These are phyloP conservation scores for Tachycineta bicolor DNA, from an alignment of 2,113 vertebrate genomes.

Conservation along the genomic window DNA sequence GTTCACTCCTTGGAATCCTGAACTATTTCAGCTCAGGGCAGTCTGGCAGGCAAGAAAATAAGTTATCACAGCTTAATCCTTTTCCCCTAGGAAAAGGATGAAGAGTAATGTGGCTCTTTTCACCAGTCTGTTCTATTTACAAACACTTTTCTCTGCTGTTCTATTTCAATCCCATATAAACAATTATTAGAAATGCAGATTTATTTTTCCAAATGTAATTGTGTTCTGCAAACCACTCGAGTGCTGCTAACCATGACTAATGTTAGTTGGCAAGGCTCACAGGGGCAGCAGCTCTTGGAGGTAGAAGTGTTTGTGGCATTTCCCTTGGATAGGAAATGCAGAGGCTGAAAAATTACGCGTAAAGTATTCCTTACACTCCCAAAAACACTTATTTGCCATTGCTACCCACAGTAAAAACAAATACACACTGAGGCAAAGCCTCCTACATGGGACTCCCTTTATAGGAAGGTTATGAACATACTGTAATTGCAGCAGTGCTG, in stretches of 20 bases:
- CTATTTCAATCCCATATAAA: neutral
- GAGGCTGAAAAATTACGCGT: neutral
- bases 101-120: neutral
- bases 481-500: neutral
- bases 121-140: neutral
- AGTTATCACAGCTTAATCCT: neutral
- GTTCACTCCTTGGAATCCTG: neutral
- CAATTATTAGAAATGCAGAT: slow-evolving; percentile 50
- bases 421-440: neutral
- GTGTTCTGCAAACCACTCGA: neutral
- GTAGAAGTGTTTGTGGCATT: neutral
- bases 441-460: neutral
- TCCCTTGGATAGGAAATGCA: neutral
- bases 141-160: neutral
- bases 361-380: neutral
- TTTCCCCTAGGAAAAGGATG: neutral
- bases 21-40: neutral
- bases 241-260: slow-evolving; percentile 38
- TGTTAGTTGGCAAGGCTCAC: neutral
- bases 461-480: neutral
- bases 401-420: neutral
- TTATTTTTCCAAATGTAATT: slow-evolving; percentile 36
- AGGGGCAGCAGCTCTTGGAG: neutral
- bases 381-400: neutral
- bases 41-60: neutral